phyloP scores from a whole-genome alignment of 2,113 vertebrate genomes.

The Microcebus ravelobensis region DNA sequence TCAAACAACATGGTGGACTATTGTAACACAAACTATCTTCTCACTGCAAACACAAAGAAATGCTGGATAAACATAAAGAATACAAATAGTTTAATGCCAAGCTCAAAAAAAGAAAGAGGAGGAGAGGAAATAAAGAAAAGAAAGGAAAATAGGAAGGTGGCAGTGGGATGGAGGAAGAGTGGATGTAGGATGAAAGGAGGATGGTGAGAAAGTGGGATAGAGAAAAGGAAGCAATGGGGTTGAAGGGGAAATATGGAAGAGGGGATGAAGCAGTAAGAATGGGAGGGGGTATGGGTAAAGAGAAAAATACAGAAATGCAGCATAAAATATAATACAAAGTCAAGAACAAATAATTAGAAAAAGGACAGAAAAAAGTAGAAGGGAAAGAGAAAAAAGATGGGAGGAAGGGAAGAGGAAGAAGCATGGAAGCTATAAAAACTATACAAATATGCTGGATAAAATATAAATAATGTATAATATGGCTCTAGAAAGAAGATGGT shows the following conservation, averaged over 20 bases:
- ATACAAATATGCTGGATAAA: conserved; percentile 31
- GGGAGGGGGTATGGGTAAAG: not conserved
- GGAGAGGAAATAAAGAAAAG: not conserved
- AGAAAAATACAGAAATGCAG: not conserved
- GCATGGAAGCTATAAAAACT: not conserved
- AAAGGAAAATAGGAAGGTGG: not conserved
- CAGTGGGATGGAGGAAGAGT: not conserved
- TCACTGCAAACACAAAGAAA: not conserved
- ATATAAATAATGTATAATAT: not conserved
- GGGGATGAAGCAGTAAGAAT: not conserved
- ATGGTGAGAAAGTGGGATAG: not conserved
- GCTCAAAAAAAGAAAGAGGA: not conserved
- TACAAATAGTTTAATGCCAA: not conserved
- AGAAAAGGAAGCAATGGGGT: not conserved
- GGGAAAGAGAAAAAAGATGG: not conserved
- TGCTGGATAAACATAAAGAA: not conserved
- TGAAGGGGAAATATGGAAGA: not conserved
- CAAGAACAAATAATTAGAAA: not conserved
- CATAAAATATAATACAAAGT: not conserved
- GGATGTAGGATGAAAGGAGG: not conserved
- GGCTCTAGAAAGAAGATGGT: not conserved
- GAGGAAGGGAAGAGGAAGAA: no score
- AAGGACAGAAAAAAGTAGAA: not conserved
- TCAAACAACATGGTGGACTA: not conserved
- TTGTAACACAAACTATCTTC: not conserved